Conservation (phyloP, 2,113 vertebrate genomes). For the Corapipo altera region DNA sequence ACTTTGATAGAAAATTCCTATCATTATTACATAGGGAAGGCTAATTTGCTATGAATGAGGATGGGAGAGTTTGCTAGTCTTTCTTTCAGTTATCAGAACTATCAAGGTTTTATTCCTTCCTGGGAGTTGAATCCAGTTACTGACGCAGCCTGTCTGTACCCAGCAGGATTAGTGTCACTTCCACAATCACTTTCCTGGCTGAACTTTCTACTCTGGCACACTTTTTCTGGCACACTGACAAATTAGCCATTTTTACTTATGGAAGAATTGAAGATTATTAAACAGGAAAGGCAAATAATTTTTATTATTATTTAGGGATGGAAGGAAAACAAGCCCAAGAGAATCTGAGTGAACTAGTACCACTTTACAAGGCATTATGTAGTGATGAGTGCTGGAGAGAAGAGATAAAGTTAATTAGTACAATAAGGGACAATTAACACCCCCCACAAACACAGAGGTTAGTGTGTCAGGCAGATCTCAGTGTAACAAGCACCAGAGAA, state of each 20-base stretch:
- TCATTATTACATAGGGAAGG: not conserved
- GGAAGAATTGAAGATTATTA: not conserved
- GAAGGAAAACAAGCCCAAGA: not conserved
- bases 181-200: not conserved
- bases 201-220: not conserved
- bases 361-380: not conserved
- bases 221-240: not conserved
- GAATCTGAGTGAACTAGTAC: not conserved
- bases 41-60: not conserved
- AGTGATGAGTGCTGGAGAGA: not conserved
- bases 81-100: not conserved
- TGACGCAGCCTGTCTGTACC: not conserved
- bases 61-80: not conserved
- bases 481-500: not conserved
- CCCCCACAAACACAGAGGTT: not conserved
- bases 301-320: not conserved
- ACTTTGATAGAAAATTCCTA: not conserved
- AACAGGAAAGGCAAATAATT: not conserved
- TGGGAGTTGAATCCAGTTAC: not conserved
- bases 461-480: not conserved
- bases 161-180: not conserved
- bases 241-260: not conserved
- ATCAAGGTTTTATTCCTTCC: not conserved
- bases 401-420: conserved; percentile 6
- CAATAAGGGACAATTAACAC: not conserved